phyloP scores from a whole-genome alignment of 2,113 vertebrate genomes.

The Acrocephalus kingi region DNA sequence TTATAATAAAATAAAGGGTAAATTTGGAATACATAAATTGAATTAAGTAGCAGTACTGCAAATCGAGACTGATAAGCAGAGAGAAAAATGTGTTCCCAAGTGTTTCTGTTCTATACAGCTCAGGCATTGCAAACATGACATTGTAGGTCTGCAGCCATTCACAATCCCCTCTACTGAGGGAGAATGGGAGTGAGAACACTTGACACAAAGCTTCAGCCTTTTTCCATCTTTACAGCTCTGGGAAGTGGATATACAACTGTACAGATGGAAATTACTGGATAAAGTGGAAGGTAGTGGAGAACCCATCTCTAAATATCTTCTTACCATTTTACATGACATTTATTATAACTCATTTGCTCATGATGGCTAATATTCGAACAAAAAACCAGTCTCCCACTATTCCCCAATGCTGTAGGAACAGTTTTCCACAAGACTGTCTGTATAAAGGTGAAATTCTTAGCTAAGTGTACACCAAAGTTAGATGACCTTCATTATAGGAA shows the following conservation, averaged over 20 bases:
- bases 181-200: background rate
- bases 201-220: background rate
- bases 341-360: background rate
- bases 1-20: background rate
- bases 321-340: background rate
- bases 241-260: background rate
- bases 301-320: background rate
- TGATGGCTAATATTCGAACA: background rate
- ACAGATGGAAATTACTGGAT: background rate
- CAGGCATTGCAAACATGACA: background rate
- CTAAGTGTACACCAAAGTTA: background rate
- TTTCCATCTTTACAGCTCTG: background rate
- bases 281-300: background rate
- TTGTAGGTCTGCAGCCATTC: background rate
- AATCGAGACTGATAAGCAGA: background rate
- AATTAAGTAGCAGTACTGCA: background rate
- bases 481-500: background rate
- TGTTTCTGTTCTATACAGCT: background rate
- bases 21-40: background rate
- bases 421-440: background rate
- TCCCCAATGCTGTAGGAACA: background rate
- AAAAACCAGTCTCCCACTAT: background rate
- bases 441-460: background rate
- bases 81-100: background rate
- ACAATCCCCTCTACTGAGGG: rapidly evolving